Evolutionary conservation across 2,113 vertebrate species (phyloP).

Genomic region (Daubentonia madagascariensis): DNA sequence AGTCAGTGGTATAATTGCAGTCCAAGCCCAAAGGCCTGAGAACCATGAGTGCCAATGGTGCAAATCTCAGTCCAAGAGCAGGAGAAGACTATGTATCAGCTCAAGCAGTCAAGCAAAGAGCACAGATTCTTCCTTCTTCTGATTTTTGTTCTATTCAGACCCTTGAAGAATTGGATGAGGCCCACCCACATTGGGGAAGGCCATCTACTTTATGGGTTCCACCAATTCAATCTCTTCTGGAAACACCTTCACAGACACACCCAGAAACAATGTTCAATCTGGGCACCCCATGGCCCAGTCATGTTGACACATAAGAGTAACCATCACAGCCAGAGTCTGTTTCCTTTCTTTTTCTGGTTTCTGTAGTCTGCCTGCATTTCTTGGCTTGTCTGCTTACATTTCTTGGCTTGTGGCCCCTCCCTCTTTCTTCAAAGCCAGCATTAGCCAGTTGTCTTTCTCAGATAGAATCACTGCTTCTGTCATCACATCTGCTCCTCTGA

Average conservation of each 20-base stretch:
- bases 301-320: neutral
- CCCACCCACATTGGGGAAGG: neutral
- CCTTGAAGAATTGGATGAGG: neutral
- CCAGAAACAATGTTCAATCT: neutral
- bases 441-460: neutral
- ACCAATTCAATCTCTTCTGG: neutral
- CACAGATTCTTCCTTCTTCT: too few species aligned
- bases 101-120: neutral
- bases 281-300: neutral
- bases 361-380: neutral
- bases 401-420: neutral
- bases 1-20: neutral
- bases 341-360: neutral
- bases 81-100: neutral
- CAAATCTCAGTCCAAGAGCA: neutral
- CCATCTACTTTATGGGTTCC: neutral
- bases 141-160: neutral
- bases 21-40: neutral
- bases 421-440: neutral
- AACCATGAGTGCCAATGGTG: neutral
- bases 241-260: neutral
- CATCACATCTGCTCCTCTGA: neutral
- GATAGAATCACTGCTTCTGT: too few species aligned
- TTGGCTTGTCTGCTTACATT: neutral
- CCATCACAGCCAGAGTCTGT: neutral